These are phyloP conservation scores for Lepus europaeus DNA, from an alignment of 2,113 vertebrate species.

Conservation along the genomic window DNA sequence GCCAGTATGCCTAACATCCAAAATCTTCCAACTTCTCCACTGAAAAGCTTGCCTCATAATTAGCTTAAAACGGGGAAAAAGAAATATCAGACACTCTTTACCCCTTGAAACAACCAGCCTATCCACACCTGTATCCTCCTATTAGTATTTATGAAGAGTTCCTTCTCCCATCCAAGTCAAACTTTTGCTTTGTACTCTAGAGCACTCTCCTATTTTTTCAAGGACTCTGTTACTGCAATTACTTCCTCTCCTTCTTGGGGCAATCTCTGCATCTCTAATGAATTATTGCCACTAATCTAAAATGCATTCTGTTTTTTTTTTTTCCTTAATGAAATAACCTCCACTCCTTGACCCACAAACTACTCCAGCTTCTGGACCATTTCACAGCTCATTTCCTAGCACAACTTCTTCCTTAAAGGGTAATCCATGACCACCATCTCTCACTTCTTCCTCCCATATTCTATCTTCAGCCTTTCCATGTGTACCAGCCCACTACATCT, in stretches of 20 bases:
- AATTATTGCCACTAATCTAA: conserved; percentile 28
- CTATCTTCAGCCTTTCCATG: not conserved
- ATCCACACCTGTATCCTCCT: not conserved
- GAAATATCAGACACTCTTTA: not conserved
- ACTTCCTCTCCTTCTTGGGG: not conserved
- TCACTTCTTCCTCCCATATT: not conserved
- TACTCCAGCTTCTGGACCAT: not conserved
- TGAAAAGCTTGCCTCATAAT: not conserved
- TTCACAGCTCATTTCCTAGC: not conserved
- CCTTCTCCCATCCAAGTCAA: not conserved
- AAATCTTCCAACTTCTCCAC: not conserved
- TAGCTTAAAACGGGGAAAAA: not conserved
- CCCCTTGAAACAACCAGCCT: not conserved
- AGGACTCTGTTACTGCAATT: not conserved
- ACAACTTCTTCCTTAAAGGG: not conserved
- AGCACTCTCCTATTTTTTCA: not conserved
- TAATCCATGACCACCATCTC: not conserved
- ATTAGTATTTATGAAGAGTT: not conserved
- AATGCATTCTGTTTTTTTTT: not conserved
- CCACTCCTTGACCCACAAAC: not conserved
- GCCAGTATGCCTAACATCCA: not conserved
- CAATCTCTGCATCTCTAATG: not conserved
- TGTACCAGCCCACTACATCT: not conserved
- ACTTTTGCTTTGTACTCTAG: not conserved
- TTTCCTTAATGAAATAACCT: not conserved